Base-by-base conservation (phyloP, 2,888 invertebrate genomes). In the Loripinus fragilis region DNA sequence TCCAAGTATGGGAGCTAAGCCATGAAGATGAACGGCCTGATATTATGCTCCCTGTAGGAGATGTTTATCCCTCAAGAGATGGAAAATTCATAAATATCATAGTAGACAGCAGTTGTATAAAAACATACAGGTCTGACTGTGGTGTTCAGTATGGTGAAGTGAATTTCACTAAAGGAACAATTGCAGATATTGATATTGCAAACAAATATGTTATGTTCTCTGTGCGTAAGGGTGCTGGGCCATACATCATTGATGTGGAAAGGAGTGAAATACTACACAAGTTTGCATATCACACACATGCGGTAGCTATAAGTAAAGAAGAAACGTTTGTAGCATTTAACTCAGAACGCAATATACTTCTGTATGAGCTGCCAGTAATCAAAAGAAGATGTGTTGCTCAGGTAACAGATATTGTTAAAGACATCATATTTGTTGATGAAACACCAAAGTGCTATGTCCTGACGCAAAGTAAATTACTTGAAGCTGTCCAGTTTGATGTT, bases 1-100 rank as follows among this genome's bases (percentile, higher is more conserved):
- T 91, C 30, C 78, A 86, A 28, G 86, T 91, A 0, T 91, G 91
- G 91, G 90, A 91, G 55, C 76, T 91, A 45, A 82, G 85, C n/a
- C 80, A 86, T n/a, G 91, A 90, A 10, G 90, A 91, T 48, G 88
- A 89, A 15, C 71, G 88, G 17, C 90, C 89, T 10, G 91, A 91
- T 45, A 86, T 91, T 45, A 86, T 84, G 75, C 79, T 91, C 55
- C 89, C 89, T 0, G 70, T 87, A 12, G 89, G 90, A 1, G 76
- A 85, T 30, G 81, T 91, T 28, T 83, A 86, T 72, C 88, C 90
- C 8, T 87, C 89, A 17, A 86, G 80, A 20, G 87, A 90, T 75
- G 90, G 91, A 8, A 85, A 78, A 38, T 90, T 85, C 55, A 81
- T 91, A 20, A 87, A 87, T 72, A 86, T 90, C 12, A 86, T 92